These are phyloP conservation scores for Pseudomyrmex dendroicus DNA, from an alignment of 1,140 invertebrate species.

Conservation along the genomic window DNA sequence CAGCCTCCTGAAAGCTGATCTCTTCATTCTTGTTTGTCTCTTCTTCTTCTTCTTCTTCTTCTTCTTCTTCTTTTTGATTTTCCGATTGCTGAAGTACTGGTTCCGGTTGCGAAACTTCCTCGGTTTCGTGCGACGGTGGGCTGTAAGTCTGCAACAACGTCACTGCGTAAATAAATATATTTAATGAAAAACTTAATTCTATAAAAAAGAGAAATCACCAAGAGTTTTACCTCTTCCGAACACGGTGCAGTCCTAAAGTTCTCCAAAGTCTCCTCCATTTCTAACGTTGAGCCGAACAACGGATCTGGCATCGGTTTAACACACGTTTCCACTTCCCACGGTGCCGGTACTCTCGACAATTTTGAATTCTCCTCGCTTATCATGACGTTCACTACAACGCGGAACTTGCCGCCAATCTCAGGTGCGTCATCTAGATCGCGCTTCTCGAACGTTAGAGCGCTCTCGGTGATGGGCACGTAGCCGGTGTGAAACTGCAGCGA, in stretches of 20 bases:
- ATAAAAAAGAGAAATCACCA: neutral
- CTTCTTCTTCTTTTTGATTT: slow-evolving; percentile 28
- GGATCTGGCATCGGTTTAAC: slow-evolving; percentile 85
- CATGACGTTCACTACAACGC: slow-evolving; percentile 89
- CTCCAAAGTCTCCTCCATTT: slow-evolving; percentile 93
- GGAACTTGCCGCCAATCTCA: slow-evolving; percentile 93
- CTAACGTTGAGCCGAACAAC: slow-evolving; percentile 92
- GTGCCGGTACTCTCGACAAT: slow-evolving; percentile 87
- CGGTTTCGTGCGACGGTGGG: slow-evolving; percentile 7
- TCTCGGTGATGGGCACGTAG: slow-evolving; percentile 91
- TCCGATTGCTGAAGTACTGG: slow-evolving; percentile 44
- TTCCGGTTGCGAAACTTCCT: slow-evolving; percentile 51
- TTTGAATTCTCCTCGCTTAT: slow-evolving; percentile 89
- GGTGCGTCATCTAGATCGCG: slow-evolving; percentile 90
- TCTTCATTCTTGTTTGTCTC: slow-evolving; percentile 43
- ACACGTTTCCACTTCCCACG: slow-evolving; percentile 89
- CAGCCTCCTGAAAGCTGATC: slow-evolving; percentile 79
- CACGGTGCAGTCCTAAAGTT: slow-evolving; percentile 87
- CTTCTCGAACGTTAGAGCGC: slow-evolving; percentile 90
- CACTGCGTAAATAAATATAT: neutral
- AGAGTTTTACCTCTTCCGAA: slow-evolving; percentile 62
- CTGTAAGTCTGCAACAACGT: slow-evolving; percentile 47
- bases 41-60: slow-evolving; percentile 29
- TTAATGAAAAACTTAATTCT: neutral
- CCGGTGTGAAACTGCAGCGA: slow-evolving; percentile 96